Evolutionary conservation across 2,113 vertebrate genomes (phyloP), one percentile per base, ranked within the genome.

Genomic region (Lasiurus borealis): DNA sequence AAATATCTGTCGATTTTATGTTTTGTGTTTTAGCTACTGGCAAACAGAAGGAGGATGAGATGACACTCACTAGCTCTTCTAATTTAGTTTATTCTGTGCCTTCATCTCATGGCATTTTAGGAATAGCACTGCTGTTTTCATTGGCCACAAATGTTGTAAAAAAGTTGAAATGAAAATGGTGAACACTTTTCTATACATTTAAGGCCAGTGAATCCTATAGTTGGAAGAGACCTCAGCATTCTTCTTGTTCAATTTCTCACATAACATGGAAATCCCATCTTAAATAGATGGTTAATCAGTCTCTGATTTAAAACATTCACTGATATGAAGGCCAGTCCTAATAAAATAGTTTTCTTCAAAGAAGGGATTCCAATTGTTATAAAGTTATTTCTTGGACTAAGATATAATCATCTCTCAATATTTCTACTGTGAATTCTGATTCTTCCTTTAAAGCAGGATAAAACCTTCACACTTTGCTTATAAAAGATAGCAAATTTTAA

Each of bases 351-450:
- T 96, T 75, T 48, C 29, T 80, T 52, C 29, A 54, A 36, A 14
- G 7, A 90, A 6, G 6, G 69, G 21, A 75, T 59, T 83, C 9
- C 8, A 54, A 27, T 54, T 54, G 4, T 78, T 82, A 73, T 9
- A 11, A 57, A 71, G 8, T 21, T 54, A 73, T n/a, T 88, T 91
- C 12, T 88, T 80, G 8, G 19, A 59, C 31, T 64, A 40, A 72
- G 9, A 34, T 15, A 10, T 77, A 59, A 40, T 29, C 34, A 31
- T 21, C 15, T 54, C 13, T 15, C 14, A 75, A 18, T 34, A 68
- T 89, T 62, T 84, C 57, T 77, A 46, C 46, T 72, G 44, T 88
- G 31, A 88, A 73, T 91, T 88, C 29, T 36, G 44, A 48, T 77
- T 76, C 18, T 72, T 25, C 3, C 40, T 52, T 62, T 78, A 21